Percentiles rank a stretch among this genome's conserved stretches.
Evolutionary conservation across 1,140 invertebrate genomes (phyloP).

Genomic region (Zaprionus inermis): DNA sequence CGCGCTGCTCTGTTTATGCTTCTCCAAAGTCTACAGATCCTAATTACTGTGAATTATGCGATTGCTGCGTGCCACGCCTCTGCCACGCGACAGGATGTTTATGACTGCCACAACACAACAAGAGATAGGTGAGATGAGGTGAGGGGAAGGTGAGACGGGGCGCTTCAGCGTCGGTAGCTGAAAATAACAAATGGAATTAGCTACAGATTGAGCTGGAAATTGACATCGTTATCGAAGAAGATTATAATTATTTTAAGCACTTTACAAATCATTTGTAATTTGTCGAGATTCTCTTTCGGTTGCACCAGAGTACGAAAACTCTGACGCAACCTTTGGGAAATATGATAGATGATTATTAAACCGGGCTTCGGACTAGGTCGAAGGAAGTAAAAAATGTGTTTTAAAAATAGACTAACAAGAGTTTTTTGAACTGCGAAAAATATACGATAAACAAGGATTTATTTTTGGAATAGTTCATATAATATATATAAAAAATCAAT

Average conservation of each 20-base stretch:
- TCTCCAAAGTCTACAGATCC: slow-evolving; percentile 34
- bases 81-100: slow-evolving; percentile 79
- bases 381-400: not conserved
- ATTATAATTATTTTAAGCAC: not conserved
- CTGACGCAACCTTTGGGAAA: too few relatives aligned
- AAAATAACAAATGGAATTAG: not conserved
- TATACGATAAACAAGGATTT: too few relatives aligned
- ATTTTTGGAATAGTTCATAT: too few relatives aligned
- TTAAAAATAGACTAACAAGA: too few relatives aligned
- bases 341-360: not conserved
- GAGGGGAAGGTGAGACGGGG: not conserved
- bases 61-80: slow-evolving; percentile 61
- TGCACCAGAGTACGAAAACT: too few relatives aligned
- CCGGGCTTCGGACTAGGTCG: not conserved
- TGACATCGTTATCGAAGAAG: slow-evolving; percentile 5
- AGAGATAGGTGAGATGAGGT: too few relatives aligned
- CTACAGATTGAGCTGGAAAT: slow-evolving; percentile 2
- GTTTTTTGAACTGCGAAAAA: too few relatives aligned
- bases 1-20: slow-evolving; percentile 37
- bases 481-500: too few relatives aligned
- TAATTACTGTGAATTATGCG: slow-evolving; percentile 54
- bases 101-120: slow-evolving; percentile 13
- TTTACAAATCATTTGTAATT: slow-evolving; percentile 5
- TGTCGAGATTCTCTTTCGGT: not conserved
- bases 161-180: too few relatives aligned